Base-by-base conservation (phyloP, 2,797 vertebrate genomes). In the Liparis tanakae region DNA sequence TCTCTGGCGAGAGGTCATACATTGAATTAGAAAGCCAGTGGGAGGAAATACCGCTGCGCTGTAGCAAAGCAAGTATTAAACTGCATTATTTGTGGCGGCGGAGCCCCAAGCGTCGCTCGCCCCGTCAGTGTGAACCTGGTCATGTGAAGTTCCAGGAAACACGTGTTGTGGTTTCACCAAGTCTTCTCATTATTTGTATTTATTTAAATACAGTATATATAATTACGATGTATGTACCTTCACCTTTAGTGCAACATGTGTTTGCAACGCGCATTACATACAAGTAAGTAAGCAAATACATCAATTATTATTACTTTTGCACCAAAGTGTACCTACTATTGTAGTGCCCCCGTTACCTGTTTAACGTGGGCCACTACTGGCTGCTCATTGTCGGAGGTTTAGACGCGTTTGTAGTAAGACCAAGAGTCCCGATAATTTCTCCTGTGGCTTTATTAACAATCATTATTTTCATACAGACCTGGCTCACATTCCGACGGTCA, bases 1-100 rank as follows among this genome's bases (percentile, higher is more conserved):
- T 91, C 89, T 93, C 88, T 81, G 87, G 91, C 85, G 82, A 93
- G 93, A 94, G 94, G 93, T 94, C 93, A 92, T 79, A 87, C 86
- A 92, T 90, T 91, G 92, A 95, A 94, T 93, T 93, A 89, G 91
- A 90, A 89, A 89, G 89, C 87, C 90, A 87, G 89, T 85, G 87
- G 90, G 90, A 78, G 84, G 83, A 60, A 87, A 88, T 87, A 85
- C 91, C 78, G 88, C 79, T 81, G 88, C 86, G 89, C 86, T 79
- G 83, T 82, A 88, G 85, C 83, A 82, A 88, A 86, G 81, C 63
- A 76, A 87, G 90, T 87, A 85, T 93, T 91, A 92, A 93, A 92
- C 85, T 90, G 89, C 79, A 74, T 91, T 92, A 88, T 68, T 46
- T 57, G 53, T 85, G 87, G 77, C 80, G 83, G 83, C 74, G 66